These are phyloP conservation scores for Oryzias melastigma DNA, from an alignment of 2,113 vertebrate species.

Conservation along the genomic window DNA sequence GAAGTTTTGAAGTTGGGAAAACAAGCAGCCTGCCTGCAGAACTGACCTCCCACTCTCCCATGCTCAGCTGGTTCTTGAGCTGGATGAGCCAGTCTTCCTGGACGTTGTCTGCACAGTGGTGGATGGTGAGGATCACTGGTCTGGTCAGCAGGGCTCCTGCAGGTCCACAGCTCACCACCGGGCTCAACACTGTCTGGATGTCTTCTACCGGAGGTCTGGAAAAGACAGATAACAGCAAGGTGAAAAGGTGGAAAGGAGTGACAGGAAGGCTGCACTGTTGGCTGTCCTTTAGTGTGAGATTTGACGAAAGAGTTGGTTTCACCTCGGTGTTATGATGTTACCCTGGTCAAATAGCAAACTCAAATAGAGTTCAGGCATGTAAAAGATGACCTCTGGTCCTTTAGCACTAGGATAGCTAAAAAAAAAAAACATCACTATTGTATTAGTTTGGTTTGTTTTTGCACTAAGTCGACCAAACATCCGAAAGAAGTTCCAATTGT, in stretches of 20 bases:
- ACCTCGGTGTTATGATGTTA: conserved; percentile 5
- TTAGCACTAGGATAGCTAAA: too few relatives aligned
- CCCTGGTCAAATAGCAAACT: neutral
- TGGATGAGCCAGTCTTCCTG: conserved; percentile 92
- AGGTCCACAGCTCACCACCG: conserved; percentile 93
- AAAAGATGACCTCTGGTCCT: too few relatives aligned
- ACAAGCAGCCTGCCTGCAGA: neutral
- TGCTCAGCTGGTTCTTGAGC: conserved; percentile 84
- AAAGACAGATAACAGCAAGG: conserved; percentile 35
- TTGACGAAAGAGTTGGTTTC: conserved; percentile 15
- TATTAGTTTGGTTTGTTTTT: too few relatives aligned
- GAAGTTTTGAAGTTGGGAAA: neutral
- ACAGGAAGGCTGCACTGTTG: conserved; percentile 2
- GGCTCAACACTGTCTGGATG: conserved; percentile 87
- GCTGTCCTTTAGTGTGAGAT: neutral
- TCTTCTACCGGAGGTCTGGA: conserved; percentile 88
- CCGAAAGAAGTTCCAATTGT: too few relatives aligned
- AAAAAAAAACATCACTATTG: too few relatives aligned
- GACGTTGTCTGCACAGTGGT: conserved; percentile 87
- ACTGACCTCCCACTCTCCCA: conserved; percentile 90
- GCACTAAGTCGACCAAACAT: too few relatives aligned
- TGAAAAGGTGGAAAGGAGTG: conserved; percentile 19
- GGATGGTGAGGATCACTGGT: conserved; percentile 87
- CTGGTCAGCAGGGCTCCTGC: conserved; percentile 88
- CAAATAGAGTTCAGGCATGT: too few relatives aligned